Percentiles rank a stretch among this genome's conserved stretches.
Conservation (phyloP, 2,113 vertebrate genomes). For the Podarcis raffonei region DNA sequence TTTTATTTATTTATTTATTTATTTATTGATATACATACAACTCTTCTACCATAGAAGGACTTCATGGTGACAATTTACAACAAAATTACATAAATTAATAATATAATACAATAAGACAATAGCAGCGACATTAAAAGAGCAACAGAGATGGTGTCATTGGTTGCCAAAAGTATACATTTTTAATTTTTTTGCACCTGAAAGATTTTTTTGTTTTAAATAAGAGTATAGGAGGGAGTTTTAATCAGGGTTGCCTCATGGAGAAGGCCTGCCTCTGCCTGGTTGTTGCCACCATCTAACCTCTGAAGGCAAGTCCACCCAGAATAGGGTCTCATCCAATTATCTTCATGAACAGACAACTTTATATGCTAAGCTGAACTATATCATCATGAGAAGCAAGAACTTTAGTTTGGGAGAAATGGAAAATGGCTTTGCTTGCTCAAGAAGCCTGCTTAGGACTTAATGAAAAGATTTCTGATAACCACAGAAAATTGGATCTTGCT, state of each 20-base stretch:
- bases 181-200: not conserved
- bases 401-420: too few relatives aligned
- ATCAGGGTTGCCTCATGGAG: not conserved
- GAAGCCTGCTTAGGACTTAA: too few relatives aligned
- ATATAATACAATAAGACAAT: not conserved
- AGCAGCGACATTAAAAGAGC: not conserved
- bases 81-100: not conserved
- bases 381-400: too few relatives aligned
- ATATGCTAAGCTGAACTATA: not conserved
- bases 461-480: too few relatives aligned
- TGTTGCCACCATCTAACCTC: not conserved
- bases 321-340: not conserved
- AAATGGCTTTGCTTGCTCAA: too few relatives aligned
- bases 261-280: not conserved
- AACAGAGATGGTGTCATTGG: not conserved
- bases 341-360: not conserved
- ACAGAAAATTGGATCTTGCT: too few relatives aligned
- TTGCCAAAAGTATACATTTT: not conserved
- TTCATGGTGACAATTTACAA: not conserved
- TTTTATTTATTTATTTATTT: not conserved
- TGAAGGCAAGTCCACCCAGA: not conserved
- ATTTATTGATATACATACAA: not conserved
- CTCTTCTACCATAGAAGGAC: not conserved
- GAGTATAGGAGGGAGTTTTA: not conserved
- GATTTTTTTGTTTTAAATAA: not conserved